Evolutionary conservation across 2,113 vertebrate species (phyloP), one percentile per base, ranked within the genome.

Genomic region (Bathybates hornii): DNA sequence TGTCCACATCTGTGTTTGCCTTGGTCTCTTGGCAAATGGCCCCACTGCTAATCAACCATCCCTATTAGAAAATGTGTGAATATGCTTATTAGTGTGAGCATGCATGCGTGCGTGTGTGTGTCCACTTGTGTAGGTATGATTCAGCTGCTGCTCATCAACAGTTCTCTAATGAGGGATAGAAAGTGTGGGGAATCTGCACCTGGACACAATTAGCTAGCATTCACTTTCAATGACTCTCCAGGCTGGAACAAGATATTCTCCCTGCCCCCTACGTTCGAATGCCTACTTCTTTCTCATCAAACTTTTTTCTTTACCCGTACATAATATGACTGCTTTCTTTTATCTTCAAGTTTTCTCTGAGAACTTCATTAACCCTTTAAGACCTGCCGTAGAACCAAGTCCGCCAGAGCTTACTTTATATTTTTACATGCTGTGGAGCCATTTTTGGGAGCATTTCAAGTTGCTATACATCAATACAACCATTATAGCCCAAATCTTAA

Each of bases 161-260:
- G 17, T 45, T 79, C 52, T 84, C 38, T 87, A 88, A 91, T 86
- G 84, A 90, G 85, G 34, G 27, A 80, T 76, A 84, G 52, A 79
- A 13, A 43, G 53, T 78, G 29, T 83, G 82, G 82, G 73, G 21
- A 89, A 84, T 73, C 80, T 81, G 83, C 89, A 94, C 85, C 94
- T 93, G 91, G 89, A 90, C 76, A 66, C 85, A 92, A 88, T 92
- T 89, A 92, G 50, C 45, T 57, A 73, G 38, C 59, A 57, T 81
- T 80, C 81, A 76, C 32, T 82, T 81, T 45, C 73, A 78, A 78
- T 52, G 73, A 78, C 45, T 78, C 73, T 78, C 17, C 45, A 52
- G 27, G 17, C 29, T 78, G 73, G 73, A 81, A 81, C 45, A 19
- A 87, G 53, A 89, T 16, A 50, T n/a, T 41, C 84, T 52, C 41